Evolutionary conservation across 1,140 invertebrate genomes (phyloP), one percentile per base, ranked within the genome.

Genomic region (Macrotrachela quadricornifera): DNA sequence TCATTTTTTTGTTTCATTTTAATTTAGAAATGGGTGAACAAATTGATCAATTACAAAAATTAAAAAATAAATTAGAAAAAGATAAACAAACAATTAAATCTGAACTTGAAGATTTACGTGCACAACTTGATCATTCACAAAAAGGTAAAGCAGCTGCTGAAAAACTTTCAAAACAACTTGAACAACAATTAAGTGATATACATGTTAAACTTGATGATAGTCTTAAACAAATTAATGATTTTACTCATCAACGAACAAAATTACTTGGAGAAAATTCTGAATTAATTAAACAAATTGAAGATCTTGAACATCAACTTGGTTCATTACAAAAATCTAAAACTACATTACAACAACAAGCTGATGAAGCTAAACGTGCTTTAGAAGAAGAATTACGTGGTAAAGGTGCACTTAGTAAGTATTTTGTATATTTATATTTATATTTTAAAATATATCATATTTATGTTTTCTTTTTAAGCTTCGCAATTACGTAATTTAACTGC

Each of bases 21-120:
- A n/a, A n/a, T n/a, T n/a, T n/a, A n/a, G 74, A 95, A 73, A 87
- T 99, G 80, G 84, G 85, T 62, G 92, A 99, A 74, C 91, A 97
- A 75, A 85, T 97, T 67, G 92, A 97, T 74, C 87, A 94, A 69
- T 80, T 97, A 64, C 92, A 95, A 79, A 99, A 97, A 73, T 78
- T 87, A 66, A 96, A 95, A 76, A 83, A 84, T 68, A 94, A 90
- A 37, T 46, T 54, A 14, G 53, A 54, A 50, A 54, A 54, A 43
- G 53, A 54, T 21, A 54, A 54, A 49, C 47, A 48, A 54, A 11
- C 11, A 1, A 79, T 84, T 73, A 82, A 86, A 72, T 80, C 80
- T 68, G 88, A 95, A 74, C 75, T 88, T 67, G 91, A 94, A 75
- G 85, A 91, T 75, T 80, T 83, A 61, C 82, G 85, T 61, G 79